Base-by-base conservation (phyloP, 2,797 vertebrate genomes). In the Cossypha caffra region DNA sequence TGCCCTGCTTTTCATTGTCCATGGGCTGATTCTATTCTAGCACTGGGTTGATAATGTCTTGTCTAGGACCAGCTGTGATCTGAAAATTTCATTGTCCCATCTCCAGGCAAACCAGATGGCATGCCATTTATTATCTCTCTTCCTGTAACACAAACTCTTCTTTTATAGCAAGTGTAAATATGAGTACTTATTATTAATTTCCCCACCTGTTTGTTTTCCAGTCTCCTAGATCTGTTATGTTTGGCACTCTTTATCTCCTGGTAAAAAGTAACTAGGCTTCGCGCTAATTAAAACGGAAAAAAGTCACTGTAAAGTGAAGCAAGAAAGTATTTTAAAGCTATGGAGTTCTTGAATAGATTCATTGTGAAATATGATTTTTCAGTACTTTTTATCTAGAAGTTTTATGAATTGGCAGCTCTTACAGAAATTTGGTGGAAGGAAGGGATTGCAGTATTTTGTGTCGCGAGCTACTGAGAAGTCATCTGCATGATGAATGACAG, bases 141-240 rank as follows among this genome's bases (percentile, higher is more conserved):
- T 63, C 33, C 28, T 83, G n/a, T 5, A 8, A 73, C 31, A 88
- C 50, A 75, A 89, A 78, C 47, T 48, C 48, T 87, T 88, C 48
- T 78, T 82, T 92, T 62, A 78, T 72, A 91, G 43, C 38, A 88
- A 66, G 12, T 33, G 50, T 66, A 92, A 89, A 92, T 63, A 86
- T 35, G 54, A 64, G 16, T 67, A 48, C 62, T 79, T 75, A 28
- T 73, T 54, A 75, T 84, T 86, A 66, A 47, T 91, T 96, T 93
- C 64, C 16, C 58, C 59, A 85, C 74, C 31, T 90, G 67, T 90
- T 95, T 96, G 62, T 91, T 95, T 93, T 82, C 38, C 38, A 88
- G 10, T 38, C 48, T 64, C 45, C 59, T 68, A 37, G 20, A 33
- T 67, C 31, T 86, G 25, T 6, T 84, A n/a, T 43, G 3, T 43